Conservation (phyloP, 2,113 vertebrate species). For the Marcusenius ussheri region DNA sequence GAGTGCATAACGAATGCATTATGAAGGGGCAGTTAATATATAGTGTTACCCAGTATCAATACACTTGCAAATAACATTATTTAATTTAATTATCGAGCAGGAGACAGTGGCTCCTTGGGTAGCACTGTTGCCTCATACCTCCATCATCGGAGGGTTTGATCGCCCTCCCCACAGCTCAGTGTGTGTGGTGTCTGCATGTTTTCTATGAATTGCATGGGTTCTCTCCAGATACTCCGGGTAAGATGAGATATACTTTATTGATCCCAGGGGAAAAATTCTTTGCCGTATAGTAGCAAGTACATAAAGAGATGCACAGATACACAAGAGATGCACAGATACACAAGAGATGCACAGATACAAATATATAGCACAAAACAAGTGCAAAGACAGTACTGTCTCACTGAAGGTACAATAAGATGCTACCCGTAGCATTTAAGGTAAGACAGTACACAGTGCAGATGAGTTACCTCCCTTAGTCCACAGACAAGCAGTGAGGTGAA, state of each 20-base stretch:
- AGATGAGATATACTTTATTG: not conserved
- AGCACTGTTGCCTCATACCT: not conserved
- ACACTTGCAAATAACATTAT: not conserved
- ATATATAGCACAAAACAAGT: not conserved
- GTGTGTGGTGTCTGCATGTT: not conserved
- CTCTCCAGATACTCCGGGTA: not conserved
- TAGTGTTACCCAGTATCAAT: not conserved
- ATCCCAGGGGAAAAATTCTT: not conserved
- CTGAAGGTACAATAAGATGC: slow-evolving; percentile 93
- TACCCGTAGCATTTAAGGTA: slow-evolving; percentile 96
- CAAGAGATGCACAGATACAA: not conserved
- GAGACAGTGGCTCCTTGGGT: not conserved
- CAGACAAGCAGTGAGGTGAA: not conserved
- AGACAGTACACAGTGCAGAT: slow-evolving; percentile 32
- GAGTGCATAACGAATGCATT: too few relatives aligned
- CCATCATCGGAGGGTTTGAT: not conserved
- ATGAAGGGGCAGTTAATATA: not conserved
- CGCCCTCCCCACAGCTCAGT: not conserved
- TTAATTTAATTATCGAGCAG: not conserved
- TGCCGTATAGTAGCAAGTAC: not conserved
- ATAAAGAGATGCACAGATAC: not conserved
- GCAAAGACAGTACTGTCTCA: slow-evolving; percentile 69
- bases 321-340: too few relatives aligned
- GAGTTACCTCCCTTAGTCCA: not conserved
- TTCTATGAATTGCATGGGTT: not conserved